Conservation (phyloP, 2,888 invertebrate species). For the Drosophila longiperda region DNA sequence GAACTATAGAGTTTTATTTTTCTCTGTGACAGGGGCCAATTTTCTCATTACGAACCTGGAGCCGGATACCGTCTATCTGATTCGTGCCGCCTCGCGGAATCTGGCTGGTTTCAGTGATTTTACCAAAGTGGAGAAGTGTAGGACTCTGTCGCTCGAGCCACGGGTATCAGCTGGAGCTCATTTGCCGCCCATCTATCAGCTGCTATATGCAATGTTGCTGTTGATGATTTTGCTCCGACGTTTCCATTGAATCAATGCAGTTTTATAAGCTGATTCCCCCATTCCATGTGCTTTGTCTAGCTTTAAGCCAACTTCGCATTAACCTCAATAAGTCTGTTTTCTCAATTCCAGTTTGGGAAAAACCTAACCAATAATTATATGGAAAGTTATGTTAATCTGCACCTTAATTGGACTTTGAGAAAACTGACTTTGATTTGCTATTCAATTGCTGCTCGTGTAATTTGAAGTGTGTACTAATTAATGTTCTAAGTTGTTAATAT, state of each 20-base stretch:
- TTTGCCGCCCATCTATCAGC: constrained; percentile 31
- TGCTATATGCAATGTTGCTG: constrained; percentile 20
- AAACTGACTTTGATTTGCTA: constrained; percentile 53
- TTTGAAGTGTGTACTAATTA: constrained; percentile 40
- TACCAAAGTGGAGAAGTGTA: constrained; percentile 82
- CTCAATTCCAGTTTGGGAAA: background rate
- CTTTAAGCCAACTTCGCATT: constrained; percentile 59
- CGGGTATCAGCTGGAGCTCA: constrained; percentile 54
- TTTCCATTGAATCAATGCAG: constrained; percentile 40
- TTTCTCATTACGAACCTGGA: constrained; percentile 85
- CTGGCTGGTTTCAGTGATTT: constrained; percentile 86
- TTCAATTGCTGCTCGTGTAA: constrained; percentile 35
- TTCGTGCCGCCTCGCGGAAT: constrained; percentile 86
- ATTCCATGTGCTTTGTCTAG: constrained; percentile 69
- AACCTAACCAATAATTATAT: background rate
- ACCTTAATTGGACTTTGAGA: background rate
- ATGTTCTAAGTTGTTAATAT: constrained; percentile 50
- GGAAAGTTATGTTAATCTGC: background rate
- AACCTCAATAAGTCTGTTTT: constrained; percentile 25
- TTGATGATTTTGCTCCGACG: constrained; percentile 24
- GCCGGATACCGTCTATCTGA: constrained; percentile 86
- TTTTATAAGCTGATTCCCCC: constrained; percentile 5
- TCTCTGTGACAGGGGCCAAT: constrained; percentile 84
- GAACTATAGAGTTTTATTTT: constrained; percentile 13
- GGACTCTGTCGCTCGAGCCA: constrained; percentile 82